Base-by-base conservation (phyloP, 2,113 vertebrate species). In the Rhizomys pruinosus region DNA sequence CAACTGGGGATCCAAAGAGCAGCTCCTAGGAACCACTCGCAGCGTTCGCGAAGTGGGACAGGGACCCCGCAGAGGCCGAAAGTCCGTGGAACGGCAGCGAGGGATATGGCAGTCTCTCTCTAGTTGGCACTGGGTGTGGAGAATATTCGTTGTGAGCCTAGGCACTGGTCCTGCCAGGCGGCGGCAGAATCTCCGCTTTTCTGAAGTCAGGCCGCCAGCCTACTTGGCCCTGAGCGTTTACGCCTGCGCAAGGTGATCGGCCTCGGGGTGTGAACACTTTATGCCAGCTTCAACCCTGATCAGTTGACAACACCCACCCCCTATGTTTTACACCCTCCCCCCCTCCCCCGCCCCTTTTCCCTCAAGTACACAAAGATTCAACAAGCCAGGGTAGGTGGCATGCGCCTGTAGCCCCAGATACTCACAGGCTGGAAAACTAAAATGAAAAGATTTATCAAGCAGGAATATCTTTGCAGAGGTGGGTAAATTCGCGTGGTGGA, bases 1-100 rank as follows among this genome's bases (percentile, higher is more conserved):
- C 76, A 59, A 4, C 19, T 7, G 19, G 55, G 29, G 55, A 12
- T 32, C 68, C 29, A 12, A 20, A 5, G 13, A 81, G 27, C 10
- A 23, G 4, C n/a, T 37, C 72, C 55, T 13, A 22, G 17, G 5
- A 77, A 32, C 52, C 37, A 22, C 59, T 7, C 25, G 80, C 19
- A 0, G 5, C 9, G 66, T 55, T 29, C n/a, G 15, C 0, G 1
- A 77, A 29, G 27, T 55, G 4, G 0, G 5, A 25, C 32, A 10
- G 25, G 27, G 25, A 11, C 19, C 27, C 57, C 71, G 74, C 9
- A 2, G 74, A 52, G 34, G 34, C 71, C 5, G 2, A 3, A 44
- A 19, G n/a, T 68, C 87, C 42, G 55, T 32, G 89, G 88, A 47
- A 52, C 64, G 66, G 34, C 42, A 23, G 32, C 4, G 32, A 72